Conservation (phyloP, 1,140 invertebrate species). For the Chionoecetes opilio region DNA sequence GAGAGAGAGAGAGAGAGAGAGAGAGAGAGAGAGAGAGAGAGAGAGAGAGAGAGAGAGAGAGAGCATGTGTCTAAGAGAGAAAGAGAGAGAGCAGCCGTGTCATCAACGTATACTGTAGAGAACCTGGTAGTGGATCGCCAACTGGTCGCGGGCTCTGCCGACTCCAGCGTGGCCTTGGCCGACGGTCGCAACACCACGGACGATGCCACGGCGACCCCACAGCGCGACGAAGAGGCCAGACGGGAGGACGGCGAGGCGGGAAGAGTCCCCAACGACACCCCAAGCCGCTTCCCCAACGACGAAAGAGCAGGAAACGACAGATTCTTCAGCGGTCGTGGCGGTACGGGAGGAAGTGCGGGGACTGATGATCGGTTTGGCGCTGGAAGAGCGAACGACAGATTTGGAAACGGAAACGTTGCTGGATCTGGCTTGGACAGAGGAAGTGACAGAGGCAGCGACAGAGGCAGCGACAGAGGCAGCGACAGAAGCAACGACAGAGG, state of each 20-base stretch:
- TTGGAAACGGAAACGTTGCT: neutral
- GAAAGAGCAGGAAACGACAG: neutral
- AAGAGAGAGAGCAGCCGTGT: neutral
- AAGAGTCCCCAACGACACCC: neutral
- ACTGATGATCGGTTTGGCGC: neutral
- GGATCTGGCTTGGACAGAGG: neutral
- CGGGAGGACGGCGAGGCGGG: conserved; percentile 40
- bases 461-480: conserved; percentile 23
- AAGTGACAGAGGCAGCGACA: neutral
- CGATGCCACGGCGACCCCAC: neutral
- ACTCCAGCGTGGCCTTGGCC: neutral
- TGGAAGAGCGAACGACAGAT: conserved; percentile 37
- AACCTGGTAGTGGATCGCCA: conserved; percentile 60
- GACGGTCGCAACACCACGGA: neutral
- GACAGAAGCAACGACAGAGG: neutral
- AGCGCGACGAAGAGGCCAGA: neutral
- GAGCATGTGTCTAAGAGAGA: neutral
- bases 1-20: conserved; percentile 13
- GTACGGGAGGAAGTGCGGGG: neutral
- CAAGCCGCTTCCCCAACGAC: neutral
- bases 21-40: conserved; percentile 47
- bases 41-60: neutral
- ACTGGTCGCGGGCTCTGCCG: conserved; percentile 30
- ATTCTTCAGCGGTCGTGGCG: conserved; percentile 35
- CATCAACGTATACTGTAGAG: conserved; percentile 39